These are phyloP conservation scores for Hemiscyllium ocellatum DNA, from an alignment of 2,113 vertebrate species.

Conservation along the genomic window DNA sequence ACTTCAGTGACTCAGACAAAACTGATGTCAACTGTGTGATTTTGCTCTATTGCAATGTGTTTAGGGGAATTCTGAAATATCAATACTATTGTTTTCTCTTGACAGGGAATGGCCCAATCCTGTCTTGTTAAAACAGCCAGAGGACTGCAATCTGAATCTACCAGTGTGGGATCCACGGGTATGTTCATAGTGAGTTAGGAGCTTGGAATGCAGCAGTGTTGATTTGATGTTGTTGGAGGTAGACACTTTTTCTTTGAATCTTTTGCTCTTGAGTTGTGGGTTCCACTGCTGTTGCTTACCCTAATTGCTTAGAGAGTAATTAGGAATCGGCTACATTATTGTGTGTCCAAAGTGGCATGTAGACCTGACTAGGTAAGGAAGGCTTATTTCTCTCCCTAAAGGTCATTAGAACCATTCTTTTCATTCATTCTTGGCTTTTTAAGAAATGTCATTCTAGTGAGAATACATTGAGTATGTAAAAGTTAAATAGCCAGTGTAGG, in stretches of 20 bases:
- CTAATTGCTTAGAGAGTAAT: too few species aligned
- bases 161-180: constrained; percentile 88
- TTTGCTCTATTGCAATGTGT: background rate
- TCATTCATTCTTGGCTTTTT: background rate
- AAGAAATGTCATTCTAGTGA: background rate
- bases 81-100: constrained; percentile 47
- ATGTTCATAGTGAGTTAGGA: constrained; percentile 43
- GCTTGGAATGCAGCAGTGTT: constrained; percentile 46
- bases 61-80: background rate
- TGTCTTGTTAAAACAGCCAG: constrained; percentile 77
- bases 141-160: constrained; percentile 81
- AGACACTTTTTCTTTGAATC: too few species aligned
- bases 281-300: too few species aligned
- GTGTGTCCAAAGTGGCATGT: too few species aligned
- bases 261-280: too few species aligned
- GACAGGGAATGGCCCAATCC: constrained; percentile 88
- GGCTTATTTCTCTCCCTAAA: too few species aligned
- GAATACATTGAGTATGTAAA: background rate
- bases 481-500: background rate
- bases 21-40: background rate
- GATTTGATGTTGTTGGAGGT: background rate
- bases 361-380: too few species aligned
- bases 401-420: too few species aligned
- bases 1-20: background rate
- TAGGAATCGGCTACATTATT: too few species aligned